These are phyloP conservation scores for Cryptus viduatorius DNA, from an alignment of 2,888 invertebrate genomes.

Conservation along the genomic window DNA sequence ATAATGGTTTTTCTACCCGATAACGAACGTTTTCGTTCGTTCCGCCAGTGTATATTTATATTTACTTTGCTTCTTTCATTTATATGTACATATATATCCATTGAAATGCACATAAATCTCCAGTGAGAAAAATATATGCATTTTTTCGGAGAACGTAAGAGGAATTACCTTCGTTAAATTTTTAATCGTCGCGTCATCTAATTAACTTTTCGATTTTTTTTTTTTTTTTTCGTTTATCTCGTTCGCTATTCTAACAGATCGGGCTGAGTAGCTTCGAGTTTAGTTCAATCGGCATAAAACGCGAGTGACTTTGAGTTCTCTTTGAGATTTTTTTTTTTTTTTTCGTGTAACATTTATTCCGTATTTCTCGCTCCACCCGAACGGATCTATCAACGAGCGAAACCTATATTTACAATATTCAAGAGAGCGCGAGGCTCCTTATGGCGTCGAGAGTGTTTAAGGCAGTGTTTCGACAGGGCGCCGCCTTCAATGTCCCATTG, in stretches of 20 bases:
- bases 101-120: conserved; percentile 78
- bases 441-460: conserved; percentile 70
- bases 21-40: conserved; percentile 46
- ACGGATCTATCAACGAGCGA: conserved; percentile 67
- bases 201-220: conserved; percentile 57
- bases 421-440: conserved; percentile 52
- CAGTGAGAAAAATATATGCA: conserved; percentile 50
- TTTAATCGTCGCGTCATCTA: conserved; percentile 65
- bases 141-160: not conserved
- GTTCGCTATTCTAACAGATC: conserved; percentile 41
- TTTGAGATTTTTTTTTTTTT: conserved; percentile 33
- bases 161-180: conserved; percentile 51
- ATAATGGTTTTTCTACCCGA: conserved; percentile 63
- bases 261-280: conserved; percentile 2
- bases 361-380: conserved; percentile 21
- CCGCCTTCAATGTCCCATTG: conserved; percentile 67
- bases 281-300: conserved; percentile 28
- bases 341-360: conserved; percentile 41
- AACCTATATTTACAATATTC: conserved; percentile 68
- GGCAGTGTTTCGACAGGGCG: conserved; percentile 76
- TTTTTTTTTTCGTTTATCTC: conserved; percentile 49
- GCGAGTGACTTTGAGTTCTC: conserved; percentile 29
- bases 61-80: conserved; percentile 61
- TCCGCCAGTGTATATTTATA: conserved; percentile 74
- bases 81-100: conserved; percentile 76